phyloP scores from a whole-genome alignment of 2,797 vertebrate genomes.

The Labeo calbasu region DNA sequence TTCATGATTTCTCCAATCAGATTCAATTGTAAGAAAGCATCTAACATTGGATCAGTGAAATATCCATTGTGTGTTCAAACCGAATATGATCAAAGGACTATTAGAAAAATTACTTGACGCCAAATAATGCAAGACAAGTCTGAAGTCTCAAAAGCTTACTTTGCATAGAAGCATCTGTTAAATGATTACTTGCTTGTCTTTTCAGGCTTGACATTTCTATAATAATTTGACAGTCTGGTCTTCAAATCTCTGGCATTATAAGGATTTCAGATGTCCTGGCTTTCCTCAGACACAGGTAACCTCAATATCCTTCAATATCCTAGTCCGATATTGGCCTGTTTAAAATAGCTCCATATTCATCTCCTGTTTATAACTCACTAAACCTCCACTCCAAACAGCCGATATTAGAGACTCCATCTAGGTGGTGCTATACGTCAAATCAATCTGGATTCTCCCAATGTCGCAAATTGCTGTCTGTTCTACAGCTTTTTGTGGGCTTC shows the following conservation, averaged over 20 bases:
- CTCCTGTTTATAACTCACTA: background rate
- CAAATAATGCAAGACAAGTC: background rate
- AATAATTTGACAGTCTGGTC: background rate
- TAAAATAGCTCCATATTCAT: conserved; percentile 6
- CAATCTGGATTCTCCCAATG: background rate
- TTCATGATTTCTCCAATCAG: background rate
- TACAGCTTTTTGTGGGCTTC: background rate
- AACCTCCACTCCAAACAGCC: background rate
- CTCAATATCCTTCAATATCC: background rate
- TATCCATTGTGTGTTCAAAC: background rate
- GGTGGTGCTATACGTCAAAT: background rate
- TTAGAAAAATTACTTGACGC: background rate
- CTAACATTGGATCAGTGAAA: background rate
- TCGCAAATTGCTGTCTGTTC: background rate
- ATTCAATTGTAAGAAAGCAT: background rate
- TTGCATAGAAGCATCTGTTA: background rate
- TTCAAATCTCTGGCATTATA: background rate
- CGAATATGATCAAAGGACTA: background rate
- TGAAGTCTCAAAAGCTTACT: background rate
- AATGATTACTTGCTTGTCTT: background rate
- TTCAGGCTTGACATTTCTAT: background rate
- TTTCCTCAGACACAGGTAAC: background rate
- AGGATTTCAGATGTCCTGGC: background rate
- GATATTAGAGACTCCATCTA: background rate
- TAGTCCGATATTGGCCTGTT: background rate